Evolutionary conservation across 2,113 vertebrate genomes (phyloP).

Genomic region (Rhadina sibilatrix): DNA sequence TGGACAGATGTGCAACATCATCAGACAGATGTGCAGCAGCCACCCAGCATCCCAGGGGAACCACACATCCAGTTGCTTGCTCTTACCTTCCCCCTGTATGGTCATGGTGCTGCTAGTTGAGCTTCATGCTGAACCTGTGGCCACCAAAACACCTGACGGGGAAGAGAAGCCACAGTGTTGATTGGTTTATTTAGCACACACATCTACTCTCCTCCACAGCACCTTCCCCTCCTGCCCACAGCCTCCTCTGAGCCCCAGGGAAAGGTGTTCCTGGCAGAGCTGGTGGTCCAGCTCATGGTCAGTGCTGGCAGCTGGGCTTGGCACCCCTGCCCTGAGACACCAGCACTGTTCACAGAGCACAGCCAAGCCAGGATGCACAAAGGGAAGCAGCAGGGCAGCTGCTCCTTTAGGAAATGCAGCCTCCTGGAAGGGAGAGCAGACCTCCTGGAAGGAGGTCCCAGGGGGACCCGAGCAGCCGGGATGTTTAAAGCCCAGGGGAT

Average conservation of each 20-base stretch:
- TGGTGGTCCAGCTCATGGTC: neutral
- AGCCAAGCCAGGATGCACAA: neutral
- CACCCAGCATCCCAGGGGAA: neutral
- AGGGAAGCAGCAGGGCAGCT: neutral
- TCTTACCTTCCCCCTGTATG: neutral
- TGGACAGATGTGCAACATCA: neutral
- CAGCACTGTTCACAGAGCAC: neutral
- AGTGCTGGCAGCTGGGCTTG: accelerated
- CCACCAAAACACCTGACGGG: neutral
- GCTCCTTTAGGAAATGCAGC: neutral
- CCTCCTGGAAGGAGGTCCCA: neutral
- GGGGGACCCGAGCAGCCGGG: neutral
- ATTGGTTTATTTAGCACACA: neutral
- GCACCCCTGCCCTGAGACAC: neutral
- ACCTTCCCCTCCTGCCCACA: neutral
- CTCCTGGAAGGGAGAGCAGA: neutral
- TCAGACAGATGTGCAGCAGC: neutral
- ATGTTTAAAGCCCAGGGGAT: neutral
- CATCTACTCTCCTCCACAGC: neutral
- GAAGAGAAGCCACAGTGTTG: neutral
- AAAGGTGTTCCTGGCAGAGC: neutral
- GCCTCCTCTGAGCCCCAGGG: neutral
- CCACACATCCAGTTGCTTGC: accelerated
- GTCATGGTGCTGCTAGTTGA: neutral
- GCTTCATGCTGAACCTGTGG: neutral